Base-by-base conservation (phyloP, 2,888 invertebrate species). In the Lysandra bellargus region DNA sequence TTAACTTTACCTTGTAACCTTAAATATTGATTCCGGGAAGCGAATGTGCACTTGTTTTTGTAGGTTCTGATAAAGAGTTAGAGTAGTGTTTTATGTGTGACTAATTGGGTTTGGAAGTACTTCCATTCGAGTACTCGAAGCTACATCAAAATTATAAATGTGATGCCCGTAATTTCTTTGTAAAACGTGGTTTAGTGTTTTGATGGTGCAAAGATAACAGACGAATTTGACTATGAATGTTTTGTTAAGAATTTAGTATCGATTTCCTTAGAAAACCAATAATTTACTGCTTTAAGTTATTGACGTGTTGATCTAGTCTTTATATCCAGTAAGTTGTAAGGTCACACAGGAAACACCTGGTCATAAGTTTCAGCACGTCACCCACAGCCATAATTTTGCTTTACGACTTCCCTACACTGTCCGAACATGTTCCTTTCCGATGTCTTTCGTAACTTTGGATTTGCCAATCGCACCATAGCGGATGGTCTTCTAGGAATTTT, bases 321-420 rank as follows among this genome's bases (percentile, higher is more conserved):
- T 7, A 64, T 6, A 64, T 3, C 64, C 9, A 64, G 64, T 64
- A 64, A 64, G 7, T 44, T 73, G 44, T 73, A 44, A 74, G 74
- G 44, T 44, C 74, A 44, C 23, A 4, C 74, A 74, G 44, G 49
- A 44, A 74, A 44, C 74, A 49, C 44, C 74, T 17, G 73, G 40
- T 74, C 37, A 17, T 40, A 73, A n/a, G 73, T 37, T 37, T 61
- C 40, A 14, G 40, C 74, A 74, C 74, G 37, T 9, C 37, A 44
- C n/a, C n/a, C 44, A 23, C 44, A 74, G 40, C 23, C 74, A 74
- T 64, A 64, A 64, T 40, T 40, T 23, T n/a, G 44, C 23, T 74
- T 74, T 49, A 74, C n/a, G 40, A 74, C 74, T 74, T 74, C 40
- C 44, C 44, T 44, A 44, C 44, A 74, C 40, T 74, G 40, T 74